A percentile compares a stretch with the other conserved stretches of the same genome.
phyloP scores from a whole-genome alignment of 2,888 invertebrate genomes.

The Phalera bucephala region DNA sequence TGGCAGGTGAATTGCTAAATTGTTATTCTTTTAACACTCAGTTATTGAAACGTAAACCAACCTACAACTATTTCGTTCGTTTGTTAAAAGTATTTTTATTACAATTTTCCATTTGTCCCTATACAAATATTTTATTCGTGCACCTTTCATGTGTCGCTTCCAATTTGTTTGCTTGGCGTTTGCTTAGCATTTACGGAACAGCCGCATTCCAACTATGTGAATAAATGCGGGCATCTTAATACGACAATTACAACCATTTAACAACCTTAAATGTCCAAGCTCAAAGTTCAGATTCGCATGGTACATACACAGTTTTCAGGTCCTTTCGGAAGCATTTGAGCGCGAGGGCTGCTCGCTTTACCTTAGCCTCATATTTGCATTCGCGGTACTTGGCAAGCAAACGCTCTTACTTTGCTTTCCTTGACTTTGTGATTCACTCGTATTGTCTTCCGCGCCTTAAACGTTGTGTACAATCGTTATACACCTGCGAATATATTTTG shows the following conservation, averaged over 20 bases:
- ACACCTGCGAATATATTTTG: conserved; percentile 2
- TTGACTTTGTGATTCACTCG: conserved; percentile 62
- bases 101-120: no score
- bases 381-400: conserved; percentile 69
- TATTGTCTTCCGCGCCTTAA: conserved; percentile 68
- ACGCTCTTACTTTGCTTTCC: conserved; percentile 70
- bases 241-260: no score
- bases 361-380: conserved; percentile 67
- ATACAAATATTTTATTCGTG: conserved; percentile 48
- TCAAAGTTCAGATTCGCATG: conserved; percentile 22
- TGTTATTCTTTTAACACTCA: no score
- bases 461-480: conserved; percentile 39
- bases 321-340: conserved; percentile 19
- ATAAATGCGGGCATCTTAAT: conserved; percentile 68
- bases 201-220: conserved; percentile 64
- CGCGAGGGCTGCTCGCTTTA: conserved; percentile 53
- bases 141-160: conserved; percentile 51
- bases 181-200: conserved; percentile 74
- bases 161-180: conserved; percentile 77
- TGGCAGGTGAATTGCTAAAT: no score
- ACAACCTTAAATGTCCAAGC: background rate
- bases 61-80: no score
- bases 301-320: conserved; percentile 12
- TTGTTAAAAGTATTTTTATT: no score
- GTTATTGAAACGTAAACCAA: no score